A percentile compares a stretch with the other conserved stretches of the same genome.
Evolutionary conservation across 2,113 vertebrate species (phyloP).

Genomic region (Stegastes partitus): DNA sequence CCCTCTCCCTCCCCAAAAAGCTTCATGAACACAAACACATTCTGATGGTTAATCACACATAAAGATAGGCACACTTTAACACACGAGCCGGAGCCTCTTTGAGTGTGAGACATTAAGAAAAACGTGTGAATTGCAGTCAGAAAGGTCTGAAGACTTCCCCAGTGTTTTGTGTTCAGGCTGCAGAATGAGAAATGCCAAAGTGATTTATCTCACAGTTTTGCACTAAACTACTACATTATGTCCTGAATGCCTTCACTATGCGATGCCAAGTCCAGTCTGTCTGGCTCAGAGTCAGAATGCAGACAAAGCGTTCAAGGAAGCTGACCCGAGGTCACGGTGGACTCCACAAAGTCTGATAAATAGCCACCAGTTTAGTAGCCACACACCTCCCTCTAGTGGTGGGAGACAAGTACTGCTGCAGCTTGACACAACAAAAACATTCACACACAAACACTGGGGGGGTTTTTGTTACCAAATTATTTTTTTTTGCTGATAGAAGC

Average conservation of each 20-base stretch:
- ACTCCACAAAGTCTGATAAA: constrained; percentile 13
- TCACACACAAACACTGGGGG: too few species aligned
- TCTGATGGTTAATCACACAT: constrained; percentile 21
- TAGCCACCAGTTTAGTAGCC: not conserved
- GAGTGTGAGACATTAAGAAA: not conserved
- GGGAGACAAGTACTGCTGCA: not conserved
- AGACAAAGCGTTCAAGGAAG: constrained; percentile 35
- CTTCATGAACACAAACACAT: constrained; percentile 57
- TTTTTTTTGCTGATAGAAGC: too few species aligned
- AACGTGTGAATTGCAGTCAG: not conserved
- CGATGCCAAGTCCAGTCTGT: not conserved
- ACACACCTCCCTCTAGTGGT: constrained; percentile 61
- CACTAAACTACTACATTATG: constrained; percentile 7
- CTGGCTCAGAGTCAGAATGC: constrained; percentile 36
- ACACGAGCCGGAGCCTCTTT: not conserved
- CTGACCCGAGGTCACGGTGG: not conserved
- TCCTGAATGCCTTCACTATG: constrained; percentile 14
- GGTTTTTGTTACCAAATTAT: too few species aligned
- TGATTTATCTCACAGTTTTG: constrained; percentile 4
- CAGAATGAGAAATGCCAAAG: not conserved
- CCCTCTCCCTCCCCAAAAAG: constrained; percentile 55
- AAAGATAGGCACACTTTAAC: not conserved
- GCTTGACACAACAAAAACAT: not conserved
- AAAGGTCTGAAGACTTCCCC: constrained; percentile 4
- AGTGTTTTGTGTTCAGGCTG: not conserved